phyloP scores from a whole-genome alignment of 2,113 vertebrate species.

The Tiliqua scincoides region DNA sequence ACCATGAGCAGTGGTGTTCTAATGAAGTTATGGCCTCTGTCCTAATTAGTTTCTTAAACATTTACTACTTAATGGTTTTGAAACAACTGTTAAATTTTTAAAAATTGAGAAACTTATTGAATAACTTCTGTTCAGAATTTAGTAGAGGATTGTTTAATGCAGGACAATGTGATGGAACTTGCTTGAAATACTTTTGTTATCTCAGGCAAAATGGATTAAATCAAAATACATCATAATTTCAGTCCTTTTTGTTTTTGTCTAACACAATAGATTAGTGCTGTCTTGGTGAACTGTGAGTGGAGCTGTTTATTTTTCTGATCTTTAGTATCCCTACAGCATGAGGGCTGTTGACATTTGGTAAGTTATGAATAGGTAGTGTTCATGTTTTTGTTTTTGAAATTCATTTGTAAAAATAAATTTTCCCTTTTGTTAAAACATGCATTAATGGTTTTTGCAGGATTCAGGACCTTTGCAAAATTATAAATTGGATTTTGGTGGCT shows the following conservation, averaged over 20 bases:
- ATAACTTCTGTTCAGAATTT: slow-evolving; percentile 84
- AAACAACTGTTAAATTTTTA: slow-evolving; percentile 87
- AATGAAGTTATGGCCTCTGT: slow-evolving; percentile 90
- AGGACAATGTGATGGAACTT: slow-evolving; percentile 86
- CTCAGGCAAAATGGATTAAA: slow-evolving; percentile 93
- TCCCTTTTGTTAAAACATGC: slow-evolving; percentile 85
- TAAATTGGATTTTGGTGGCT: slow-evolving; percentile 58
- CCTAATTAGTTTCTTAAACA: slow-evolving; percentile 92
- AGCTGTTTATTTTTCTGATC: slow-evolving; percentile 84
- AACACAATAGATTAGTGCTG: slow-evolving; percentile 85
- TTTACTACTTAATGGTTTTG: slow-evolving; percentile 96
- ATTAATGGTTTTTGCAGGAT: slow-evolving; percentile 87
- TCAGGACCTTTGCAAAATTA: slow-evolving; percentile 58
- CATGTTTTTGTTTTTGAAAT: slow-evolving; percentile 84
- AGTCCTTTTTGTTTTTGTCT: slow-evolving; percentile 89
- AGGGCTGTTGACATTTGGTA: slow-evolving; percentile 87
- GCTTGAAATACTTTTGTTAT: slow-evolving; percentile 91
- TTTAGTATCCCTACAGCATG: slow-evolving; percentile 81
- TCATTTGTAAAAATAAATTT: slow-evolving; percentile 86
- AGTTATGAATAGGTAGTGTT: slow-evolving; percentile 81
- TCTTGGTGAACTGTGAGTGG: slow-evolving; percentile 89
- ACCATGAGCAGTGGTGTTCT: slow-evolving; percentile 86
- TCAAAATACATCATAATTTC: slow-evolving; percentile 88
- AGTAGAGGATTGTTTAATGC: slow-evolving; percentile 84
- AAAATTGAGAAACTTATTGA: slow-evolving; percentile 88